Evolutionary conservation across 2,888 invertebrate genomes (phyloP), one percentile per base, ranked within the genome.

Genomic region (Xylophagus ater): DNA sequence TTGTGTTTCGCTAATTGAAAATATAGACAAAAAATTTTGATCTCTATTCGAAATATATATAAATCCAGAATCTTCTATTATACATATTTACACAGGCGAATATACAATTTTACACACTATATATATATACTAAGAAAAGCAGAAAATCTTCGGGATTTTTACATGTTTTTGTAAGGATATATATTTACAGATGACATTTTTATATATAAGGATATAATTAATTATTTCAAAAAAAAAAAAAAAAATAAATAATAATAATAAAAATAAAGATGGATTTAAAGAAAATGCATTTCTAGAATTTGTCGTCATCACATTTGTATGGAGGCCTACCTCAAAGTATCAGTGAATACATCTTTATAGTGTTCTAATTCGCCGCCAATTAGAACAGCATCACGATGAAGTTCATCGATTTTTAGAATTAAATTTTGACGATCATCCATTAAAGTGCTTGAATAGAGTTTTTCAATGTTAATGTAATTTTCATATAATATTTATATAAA

Each of bases 341-440:
- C 43, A 2, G 37, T 20, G 19, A 40, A 41, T 18, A 39, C 25
- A 9, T 48, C 46, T 37, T 46, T 47, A 15, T 40, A 42, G n/a
- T 43, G 38, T 13, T 47, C 47, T 10, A 50, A 38, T 41, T 48
- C 48, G 9, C 43, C 37, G 14, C 37, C 40, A 13, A 48, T 42
- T 24, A 50, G 33, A n/a, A 48, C 31, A 24, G 37, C 40, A 40
- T 50, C 50, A 9, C 46, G 46, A 37, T 50, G 47, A 24, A 47
- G 39, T 14, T 44, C 40, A 39, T 42, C 37, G 4, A 46, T 38
- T 39, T 46, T 46, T 5, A 18, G 17, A 24, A 46, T 40, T 33
- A 48, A 25, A n/a, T 15, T 24, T 26, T 43, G 37, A 5, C 48
- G 39, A 41, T 48, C 48, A 7, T 46, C 42, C 6, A 44, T 10